Base-by-base conservation (phyloP, 2,113 vertebrate genomes). In the Panthera uncia region DNA sequence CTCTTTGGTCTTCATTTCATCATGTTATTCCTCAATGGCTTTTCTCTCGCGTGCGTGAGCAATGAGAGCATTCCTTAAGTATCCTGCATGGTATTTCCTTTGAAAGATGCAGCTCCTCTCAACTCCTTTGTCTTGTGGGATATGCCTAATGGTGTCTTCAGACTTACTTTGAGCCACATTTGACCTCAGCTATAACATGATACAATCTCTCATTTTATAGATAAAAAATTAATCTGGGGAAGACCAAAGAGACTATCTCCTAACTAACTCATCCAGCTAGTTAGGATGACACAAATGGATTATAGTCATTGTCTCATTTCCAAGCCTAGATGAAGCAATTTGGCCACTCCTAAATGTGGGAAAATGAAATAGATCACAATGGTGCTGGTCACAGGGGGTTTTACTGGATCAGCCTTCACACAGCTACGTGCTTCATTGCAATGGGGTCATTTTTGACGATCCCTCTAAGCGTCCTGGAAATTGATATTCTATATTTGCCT, bases 21-120 rank as follows among this genome's bases (percentile, higher is more conserved):
- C 36, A 21, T 57, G 29, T 80, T 94, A 15, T 81, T 69, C 25
- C 9, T 71, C 2, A 4, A 1, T 88, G 71, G 45, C 19, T 76
- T 95, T 88, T 65, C 29, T 88, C 80, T 92, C 65, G 85, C 80
- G 85, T 66, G 92, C 19, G 65, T 88, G 74, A 92, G 25, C 76
- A 88, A 52, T 69, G n/a, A 96, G 52, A 61, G n/a, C 48, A 14
- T 65, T 96, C 92, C 33, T 48, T 63, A 48, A 48, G 31, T 93
- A 63, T 81, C 31, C 19, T 85, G 83, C 23, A 12, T 25, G 27
- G 45, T 36, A 68, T 81, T 93, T 93, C 25, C 84, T 87, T 33
- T 92, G 66, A 96, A 45, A 81, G 25, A n/a, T 1, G 9, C 52
- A 92, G 27, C 38, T 89, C 55, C 95, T 91, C 84, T 71, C 14